A percentile compares a stretch with the other conserved stretches of the same genome.
Evolutionary conservation across 2,113 vertebrate species (phyloP).

Genomic region (Cryptomyrus ogoouensis): DNA sequence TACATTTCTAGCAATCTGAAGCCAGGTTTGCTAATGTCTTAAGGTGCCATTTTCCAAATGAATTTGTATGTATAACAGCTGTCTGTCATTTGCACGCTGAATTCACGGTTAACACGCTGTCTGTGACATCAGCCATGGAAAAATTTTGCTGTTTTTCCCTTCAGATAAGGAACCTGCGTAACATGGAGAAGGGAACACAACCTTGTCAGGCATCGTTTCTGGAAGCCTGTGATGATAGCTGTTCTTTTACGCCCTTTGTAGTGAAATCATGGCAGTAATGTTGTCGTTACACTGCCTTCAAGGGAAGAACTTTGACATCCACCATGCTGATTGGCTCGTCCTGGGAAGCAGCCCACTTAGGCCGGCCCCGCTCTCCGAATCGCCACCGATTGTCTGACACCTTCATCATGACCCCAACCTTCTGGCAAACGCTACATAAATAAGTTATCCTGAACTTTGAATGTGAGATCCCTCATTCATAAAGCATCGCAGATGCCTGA

Average conservation of each 20-base stretch:
- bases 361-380: background rate
- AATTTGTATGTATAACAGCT: background rate
- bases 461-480: background rate
- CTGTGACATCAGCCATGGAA: background rate
- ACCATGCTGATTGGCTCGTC: background rate
- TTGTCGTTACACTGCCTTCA: background rate
- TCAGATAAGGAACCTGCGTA: background rate
- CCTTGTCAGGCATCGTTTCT: background rate
- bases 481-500: background rate
- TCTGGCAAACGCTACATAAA: background rate
- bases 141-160: background rate
- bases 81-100: background rate
- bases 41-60: background rate
- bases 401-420: background rate
- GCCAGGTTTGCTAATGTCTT: background rate
- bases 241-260: background rate
- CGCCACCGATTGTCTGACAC: background rate
- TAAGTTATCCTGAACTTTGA: background rate
- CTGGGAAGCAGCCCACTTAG: background rate
- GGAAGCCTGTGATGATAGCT: background rate
- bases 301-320: background rate
- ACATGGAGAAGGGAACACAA: background rate
- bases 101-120: background rate
- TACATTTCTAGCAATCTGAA: background rate
- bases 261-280: background rate